Evolutionary conservation across 2,797 vertebrate genomes (phyloP), one percentile per base, ranked within the genome.

Genomic region (Cynopterus sphinx): DNA sequence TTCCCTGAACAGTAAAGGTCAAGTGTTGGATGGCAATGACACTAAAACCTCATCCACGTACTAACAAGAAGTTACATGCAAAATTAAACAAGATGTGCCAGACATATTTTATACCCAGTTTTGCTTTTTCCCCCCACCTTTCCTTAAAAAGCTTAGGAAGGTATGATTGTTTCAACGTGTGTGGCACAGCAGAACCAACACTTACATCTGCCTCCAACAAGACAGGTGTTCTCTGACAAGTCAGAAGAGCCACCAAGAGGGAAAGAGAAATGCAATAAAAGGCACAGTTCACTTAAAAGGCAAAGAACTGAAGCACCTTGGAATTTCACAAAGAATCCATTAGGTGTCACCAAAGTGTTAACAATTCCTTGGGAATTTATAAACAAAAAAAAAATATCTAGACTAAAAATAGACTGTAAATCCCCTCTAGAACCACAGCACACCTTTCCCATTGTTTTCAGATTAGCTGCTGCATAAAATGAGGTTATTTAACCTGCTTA

Each of bases 331-430:
- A 81, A 96, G 95, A 98, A 98, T 97, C 98, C 98, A 98, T 98
- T 97, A 98, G 98, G 98, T 98, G 98, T 98, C 98, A 98, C 98
- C 94, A 98, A 95, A 97, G 96, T 93, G 97, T 98, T 94, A 98
- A 98, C 95, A 98, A 98, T 98, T 98, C 97, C 97, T 97, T 98
- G 97, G 97, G 98, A 98, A 97, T 98, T 98, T 97, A 97, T 97
- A 92, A 98, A 96, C 74, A 97, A 0, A 9, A 96, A 77, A 59
- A 59, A 22, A 5, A 61, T 75, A 90, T 73, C 83, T 92, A 96
- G 73, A 95, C 95, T 94, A 71, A 81, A 87, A 70, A 70, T 9
- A 90, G 94, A 89, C 70, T 5, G 46, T 24, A 57, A 87, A 87
- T 93, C 93, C 94, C 94, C 87, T 96, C 85, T 36, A 68, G 82